Conservation (phyloP, 2,113 vertebrate species). For the Muntiacus reevesi region DNA sequence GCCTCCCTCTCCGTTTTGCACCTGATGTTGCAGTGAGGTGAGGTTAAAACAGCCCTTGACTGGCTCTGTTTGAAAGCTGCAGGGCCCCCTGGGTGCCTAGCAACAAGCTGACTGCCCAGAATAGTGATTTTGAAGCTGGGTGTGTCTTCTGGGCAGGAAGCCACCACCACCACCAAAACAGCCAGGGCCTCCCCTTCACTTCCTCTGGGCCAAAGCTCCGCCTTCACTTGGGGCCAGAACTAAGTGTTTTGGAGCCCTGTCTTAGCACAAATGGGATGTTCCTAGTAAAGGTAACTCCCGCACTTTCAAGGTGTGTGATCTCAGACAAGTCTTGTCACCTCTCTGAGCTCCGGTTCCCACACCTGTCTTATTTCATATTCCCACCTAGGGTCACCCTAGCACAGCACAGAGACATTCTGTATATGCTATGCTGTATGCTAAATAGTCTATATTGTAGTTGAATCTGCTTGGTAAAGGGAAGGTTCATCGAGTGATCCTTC, state of each 20-base stretch:
- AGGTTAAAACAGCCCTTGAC: neutral
- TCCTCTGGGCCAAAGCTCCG: slow-evolving; percentile 42
- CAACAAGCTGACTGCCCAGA: neutral
- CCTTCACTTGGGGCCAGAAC: neutral
- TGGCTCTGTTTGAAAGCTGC: neutral
- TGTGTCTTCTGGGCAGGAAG: slow-evolving; percentile 59
- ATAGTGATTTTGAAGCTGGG: slow-evolving; percentile 47
- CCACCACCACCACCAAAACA: neutral
- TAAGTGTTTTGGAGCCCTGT: neutral
- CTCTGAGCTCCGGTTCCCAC: neutral
- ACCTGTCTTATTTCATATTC: neutral
- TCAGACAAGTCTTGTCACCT: neutral
- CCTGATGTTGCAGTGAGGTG: neutral
- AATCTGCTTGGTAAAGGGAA: neutral
- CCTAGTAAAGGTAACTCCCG: neutral
- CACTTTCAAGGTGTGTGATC: neutral
- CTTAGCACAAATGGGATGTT: neutral
- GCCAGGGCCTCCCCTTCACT: slow-evolving; percentile 20
- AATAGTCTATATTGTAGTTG: neutral
- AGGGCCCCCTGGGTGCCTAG: slow-evolving; percentile 22
- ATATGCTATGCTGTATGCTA: neutral
- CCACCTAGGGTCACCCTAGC: neutral
- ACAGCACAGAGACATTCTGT: neutral
- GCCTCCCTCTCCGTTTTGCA: neutral
- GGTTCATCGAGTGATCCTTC: neutral